phyloP scores from a whole-genome alignment of 35 echinoderm and acorn worm species.

The Patiria miniata region DNA sequence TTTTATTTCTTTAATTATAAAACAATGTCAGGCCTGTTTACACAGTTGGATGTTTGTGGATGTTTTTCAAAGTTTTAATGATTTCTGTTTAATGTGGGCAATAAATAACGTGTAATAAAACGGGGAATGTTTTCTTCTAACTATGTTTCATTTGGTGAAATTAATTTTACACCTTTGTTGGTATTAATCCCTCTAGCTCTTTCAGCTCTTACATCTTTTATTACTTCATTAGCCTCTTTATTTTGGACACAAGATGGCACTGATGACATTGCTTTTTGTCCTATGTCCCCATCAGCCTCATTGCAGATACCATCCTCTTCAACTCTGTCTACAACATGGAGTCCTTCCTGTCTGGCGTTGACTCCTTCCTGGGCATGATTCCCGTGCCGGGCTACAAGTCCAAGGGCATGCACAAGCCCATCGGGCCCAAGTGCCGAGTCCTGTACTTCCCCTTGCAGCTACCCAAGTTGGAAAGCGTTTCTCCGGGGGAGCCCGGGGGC shows the following conservation, averaged over 20 bases:
- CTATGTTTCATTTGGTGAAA: too few relatives aligned
- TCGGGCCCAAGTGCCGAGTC: slow-evolving; percentile 85
- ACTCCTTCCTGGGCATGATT: slow-evolving; percentile 85
- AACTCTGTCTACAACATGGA: slow-evolving; percentile 94
- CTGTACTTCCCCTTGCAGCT: slow-evolving; percentile 79
- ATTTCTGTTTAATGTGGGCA: too few relatives aligned
- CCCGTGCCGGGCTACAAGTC: slow-evolving; percentile 49
- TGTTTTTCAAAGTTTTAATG: too few relatives aligned
- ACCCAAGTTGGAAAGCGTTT: background rate
- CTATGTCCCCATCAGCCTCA: slow-evolving; percentile 49
- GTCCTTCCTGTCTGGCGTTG: slow-evolving; percentile 78
- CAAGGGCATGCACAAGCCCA: slow-evolving; percentile 50
- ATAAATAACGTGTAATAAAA: too few relatives aligned
- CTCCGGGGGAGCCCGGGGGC: background rate
- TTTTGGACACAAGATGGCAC: background rate
- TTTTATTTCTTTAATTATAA: too few relatives aligned
- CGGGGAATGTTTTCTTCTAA: too few relatives aligned
- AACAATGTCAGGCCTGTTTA: too few relatives aligned
- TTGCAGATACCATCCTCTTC: slow-evolving; percentile 84
- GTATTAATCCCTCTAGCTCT: too few relatives aligned
- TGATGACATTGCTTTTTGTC: slow-evolving; percentile 11
- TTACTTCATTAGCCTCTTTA: background rate
- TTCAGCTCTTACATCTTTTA: too few relatives aligned
- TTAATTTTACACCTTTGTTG: too few relatives aligned
- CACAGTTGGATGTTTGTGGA: too few relatives aligned